Evolutionary conservation across 2,113 vertebrate genomes (phyloP).

Genomic region (Lipophrys pholis): DNA sequence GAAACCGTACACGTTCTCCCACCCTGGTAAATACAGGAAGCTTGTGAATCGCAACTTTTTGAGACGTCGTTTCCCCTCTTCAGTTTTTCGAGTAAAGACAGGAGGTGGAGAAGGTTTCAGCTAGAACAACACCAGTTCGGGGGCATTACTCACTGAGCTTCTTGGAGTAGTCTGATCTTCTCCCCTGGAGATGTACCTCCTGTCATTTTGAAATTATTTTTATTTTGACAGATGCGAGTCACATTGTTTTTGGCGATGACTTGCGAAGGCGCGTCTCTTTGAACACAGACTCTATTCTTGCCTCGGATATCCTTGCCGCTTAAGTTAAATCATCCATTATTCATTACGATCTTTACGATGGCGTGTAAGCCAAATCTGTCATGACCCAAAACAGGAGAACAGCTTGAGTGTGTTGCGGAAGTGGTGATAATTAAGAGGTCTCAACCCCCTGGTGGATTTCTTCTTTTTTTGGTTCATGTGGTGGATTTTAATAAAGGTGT

Average conservation of each 20-base stretch:
- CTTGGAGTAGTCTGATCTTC: background rate
- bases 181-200: background rate
- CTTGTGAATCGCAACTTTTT: background rate
- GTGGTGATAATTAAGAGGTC: slow-evolving; percentile 65
- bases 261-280: slow-evolving; percentile 31
- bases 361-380: slow-evolving; percentile 47
- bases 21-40: slow-evolving; percentile 85
- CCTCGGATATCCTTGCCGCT: slow-evolving; percentile 6
- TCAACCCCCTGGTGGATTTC: slow-evolving; percentile 10
- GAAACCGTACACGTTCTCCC: slow-evolving; percentile 99
- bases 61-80: background rate
- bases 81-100: no score
- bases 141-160: background rate
- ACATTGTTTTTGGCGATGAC: slow-evolving; percentile 10
- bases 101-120: background rate
- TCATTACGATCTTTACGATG: slow-evolving; percentile 47
- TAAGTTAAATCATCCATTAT: slow-evolving; percentile 48
- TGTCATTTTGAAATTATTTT: slow-evolving; percentile 12
- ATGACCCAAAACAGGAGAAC: slow-evolving; percentile 43
- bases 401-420: slow-evolving; percentile 6
- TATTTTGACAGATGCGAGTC: slow-evolving; percentile 39
- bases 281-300: background rate
- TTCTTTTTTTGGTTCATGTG: background rate
- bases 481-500: slow-evolving; percentile 41
- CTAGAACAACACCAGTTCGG: background rate